Base-by-base conservation (phyloP, 2,797 vertebrate genomes). In the Schizothorax lantsangensis region DNA sequence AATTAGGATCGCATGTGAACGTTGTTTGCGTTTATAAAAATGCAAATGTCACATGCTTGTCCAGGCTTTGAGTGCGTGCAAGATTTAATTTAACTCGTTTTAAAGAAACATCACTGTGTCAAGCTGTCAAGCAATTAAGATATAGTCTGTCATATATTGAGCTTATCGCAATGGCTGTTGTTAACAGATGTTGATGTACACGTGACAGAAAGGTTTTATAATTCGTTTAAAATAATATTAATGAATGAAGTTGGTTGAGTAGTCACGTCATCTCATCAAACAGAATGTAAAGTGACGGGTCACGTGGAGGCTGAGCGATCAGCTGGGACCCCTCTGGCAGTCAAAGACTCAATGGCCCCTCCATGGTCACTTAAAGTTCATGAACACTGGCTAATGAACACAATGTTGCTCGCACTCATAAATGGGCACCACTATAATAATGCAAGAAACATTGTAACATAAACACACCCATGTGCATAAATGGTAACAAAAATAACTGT, bases 271-370 rank as follows among this genome's bases (percentile, higher is more conserved):
- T 85, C 82, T 79, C 74, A 14, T 88, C 79, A 85, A 64, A 59
- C 17, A 10, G 23, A 88, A 87, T 83, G 71, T 57, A 74, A 45
- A 88, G 84, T 86, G 85, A 90, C 75, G 74, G 83, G 86, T 87
- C 87, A 87, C 87, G 82, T 85, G 85, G 40, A 77, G 64, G 62
- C 71, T 72, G 30, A 89, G 87, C 26, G 88, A 88, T 88, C 87
- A 81, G 71, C 64, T 85, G 83, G 86, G 62, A 17, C 66, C 77
- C 78, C 81, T 80, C 78, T 59, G 69, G 72, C 85, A 81, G 81
- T 36, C 82, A 81, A 59, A 79, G 74, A 21, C 74, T 87, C 73
- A 71, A 71, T 79, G 45, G 77, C 3, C 77, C 74, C 68, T 71
- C 45, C 19, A 23, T 54, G 71, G 36, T 38, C 49, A 30, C 64